Conservation (phyloP, 1,140 invertebrate species). For the Drosophila mayri region DNA sequence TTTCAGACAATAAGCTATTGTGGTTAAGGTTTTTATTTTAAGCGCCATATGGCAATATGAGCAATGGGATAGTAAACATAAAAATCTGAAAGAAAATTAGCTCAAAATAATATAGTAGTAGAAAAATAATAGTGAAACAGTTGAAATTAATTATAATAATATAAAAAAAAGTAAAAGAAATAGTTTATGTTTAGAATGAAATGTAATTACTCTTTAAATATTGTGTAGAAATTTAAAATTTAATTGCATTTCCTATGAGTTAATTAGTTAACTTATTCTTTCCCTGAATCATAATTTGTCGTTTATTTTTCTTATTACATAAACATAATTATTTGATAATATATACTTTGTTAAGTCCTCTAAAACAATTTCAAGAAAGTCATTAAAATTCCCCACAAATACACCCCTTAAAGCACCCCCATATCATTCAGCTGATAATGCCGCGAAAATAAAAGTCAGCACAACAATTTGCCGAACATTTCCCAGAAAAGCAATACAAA, state of each 20-base stretch:
- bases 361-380: neutral
- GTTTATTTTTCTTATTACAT: neutral
- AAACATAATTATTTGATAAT: neutral
- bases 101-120: neutral
- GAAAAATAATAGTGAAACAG: neutral
- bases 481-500: conserved; percentile 56
- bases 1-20: conserved; percentile 34
- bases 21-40: conserved; percentile 15
- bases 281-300: neutral
- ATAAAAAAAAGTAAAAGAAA: neutral
- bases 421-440: conserved; percentile 1
- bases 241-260: neutral
- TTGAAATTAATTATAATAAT: neutral
- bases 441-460: conserved; percentile 29
- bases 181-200: too few species aligned
- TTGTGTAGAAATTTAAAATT: too few species aligned
- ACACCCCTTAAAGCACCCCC: neutral
- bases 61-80: conserved; percentile 7
- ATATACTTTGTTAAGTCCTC: neutral
- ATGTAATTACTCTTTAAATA: too few species aligned
- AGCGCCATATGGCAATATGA: conserved; percentile 11
- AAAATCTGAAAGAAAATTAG: conserved; percentile 4
- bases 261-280: neutral
- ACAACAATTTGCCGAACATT: conserved; percentile 29
- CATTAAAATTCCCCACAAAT: neutral